These are phyloP conservation scores for Phenganax marumi DNA, from an alignment of 92 coral and sea anemone species.

Conservation along the genomic window DNA sequence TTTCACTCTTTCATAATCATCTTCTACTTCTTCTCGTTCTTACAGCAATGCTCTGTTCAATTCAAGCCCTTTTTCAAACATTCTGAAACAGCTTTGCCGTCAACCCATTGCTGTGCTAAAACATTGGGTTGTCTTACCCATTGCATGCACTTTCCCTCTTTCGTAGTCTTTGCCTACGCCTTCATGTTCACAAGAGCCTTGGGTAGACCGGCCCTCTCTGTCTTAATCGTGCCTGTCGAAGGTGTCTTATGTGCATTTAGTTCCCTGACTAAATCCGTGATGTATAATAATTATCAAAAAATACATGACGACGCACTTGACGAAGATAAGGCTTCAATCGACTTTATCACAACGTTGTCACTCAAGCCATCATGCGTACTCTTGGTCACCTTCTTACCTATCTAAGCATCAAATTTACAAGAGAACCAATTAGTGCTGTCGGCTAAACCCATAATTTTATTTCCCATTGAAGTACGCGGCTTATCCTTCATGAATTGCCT, in stretches of 20 bases:
- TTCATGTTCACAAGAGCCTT: constrained; percentile 48
- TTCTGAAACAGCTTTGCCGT: constrained; percentile 60
- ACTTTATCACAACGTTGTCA: background rate
- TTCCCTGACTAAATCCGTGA: constrained; percentile 55
- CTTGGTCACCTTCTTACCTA: no score
- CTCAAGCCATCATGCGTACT: background rate
- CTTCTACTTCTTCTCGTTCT: no score
- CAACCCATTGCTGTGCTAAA: constrained; percentile 60
- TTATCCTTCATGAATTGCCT: constrained; percentile 27
- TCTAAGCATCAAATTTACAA: constrained; percentile 13
- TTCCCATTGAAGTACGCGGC: constrained; percentile 9
- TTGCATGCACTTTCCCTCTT: constrained; percentile 53
- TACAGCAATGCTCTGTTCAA: no score
- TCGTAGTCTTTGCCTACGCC: constrained; percentile 60
- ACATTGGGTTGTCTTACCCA: constrained; percentile 55
- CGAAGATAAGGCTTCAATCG: background rate
- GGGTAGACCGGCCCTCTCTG: constrained; percentile 57
- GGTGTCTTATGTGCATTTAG: constrained; percentile 53
- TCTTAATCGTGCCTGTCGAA: constrained; percentile 56
- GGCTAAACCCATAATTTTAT: constrained; percentile 39
- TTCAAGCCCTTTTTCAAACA: no score
- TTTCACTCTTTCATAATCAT: no score
- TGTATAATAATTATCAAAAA: constrained; percentile 60
- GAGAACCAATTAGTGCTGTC: constrained; percentile 40
- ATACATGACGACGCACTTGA: constrained; percentile 69